Evolutionary conservation across 2,888 invertebrate species (phyloP).

Genomic region (Eupeodes luniger): DNA sequence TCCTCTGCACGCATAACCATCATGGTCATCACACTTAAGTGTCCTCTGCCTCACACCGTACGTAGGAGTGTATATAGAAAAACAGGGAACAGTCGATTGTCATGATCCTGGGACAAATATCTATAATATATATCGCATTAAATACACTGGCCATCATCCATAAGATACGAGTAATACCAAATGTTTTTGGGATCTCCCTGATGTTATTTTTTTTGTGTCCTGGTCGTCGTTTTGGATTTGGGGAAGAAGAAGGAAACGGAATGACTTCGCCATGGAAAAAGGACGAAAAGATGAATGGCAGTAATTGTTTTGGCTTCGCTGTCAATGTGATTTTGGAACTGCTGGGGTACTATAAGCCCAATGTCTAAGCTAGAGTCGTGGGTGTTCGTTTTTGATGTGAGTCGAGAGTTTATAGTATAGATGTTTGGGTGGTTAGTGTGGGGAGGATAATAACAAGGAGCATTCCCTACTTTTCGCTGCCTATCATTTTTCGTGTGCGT

Average conservation of each 20-base stretch:
- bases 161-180: constrained; percentile 58
- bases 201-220: not conserved
- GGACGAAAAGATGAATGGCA: constrained; percentile 65
- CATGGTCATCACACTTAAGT: constrained; percentile 61
- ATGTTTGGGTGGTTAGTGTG: not conserved
- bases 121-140: constrained; percentile 74
- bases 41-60: constrained; percentile 34
- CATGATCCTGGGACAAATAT: constrained; percentile 73
- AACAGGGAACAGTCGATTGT: constrained; percentile 62
- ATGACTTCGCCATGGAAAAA: not conserved
- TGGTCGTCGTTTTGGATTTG: too few species aligned
- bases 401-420: not conserved
- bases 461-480: constrained; percentile 10
- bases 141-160: constrained; percentile 73
- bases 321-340: constrained; percentile 72
- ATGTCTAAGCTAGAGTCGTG: constrained; percentile 22
- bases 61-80: not conserved
- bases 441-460: constrained; percentile 43
- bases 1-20: constrained; percentile 67
- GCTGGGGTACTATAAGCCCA: not conserved
- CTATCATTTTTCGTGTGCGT: constrained; percentile 34
- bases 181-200: constrained; percentile 23
- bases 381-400: not conserved
- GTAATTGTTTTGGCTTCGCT: constrained; percentile 70
- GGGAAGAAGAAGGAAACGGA: not conserved